These are phyloP conservation scores for Euzophera pinguis DNA, from an alignment of 2,888 invertebrate genomes.

Conservation along the genomic window DNA sequence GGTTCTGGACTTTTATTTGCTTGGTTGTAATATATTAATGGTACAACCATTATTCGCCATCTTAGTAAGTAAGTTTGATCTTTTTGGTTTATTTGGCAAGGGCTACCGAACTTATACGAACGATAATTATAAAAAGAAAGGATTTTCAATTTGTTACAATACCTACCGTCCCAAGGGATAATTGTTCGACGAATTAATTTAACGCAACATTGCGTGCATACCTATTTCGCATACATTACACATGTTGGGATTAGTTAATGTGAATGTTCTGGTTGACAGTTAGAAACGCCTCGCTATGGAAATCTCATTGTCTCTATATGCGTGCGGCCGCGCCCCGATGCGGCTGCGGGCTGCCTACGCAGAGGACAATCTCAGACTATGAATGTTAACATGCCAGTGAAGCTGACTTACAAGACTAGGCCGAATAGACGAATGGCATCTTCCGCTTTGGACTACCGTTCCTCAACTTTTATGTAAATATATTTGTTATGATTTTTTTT, in stretches of 20 bases:
- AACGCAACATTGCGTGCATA: slow-evolving; percentile 42
- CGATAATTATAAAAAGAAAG: too few relatives aligned
- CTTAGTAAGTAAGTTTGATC: too few relatives aligned
- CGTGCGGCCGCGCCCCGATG: slow-evolving; percentile 58
- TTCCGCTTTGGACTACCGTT: too few relatives aligned
- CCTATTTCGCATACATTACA: slow-evolving; percentile 59
- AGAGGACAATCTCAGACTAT: slow-evolving; percentile 56
- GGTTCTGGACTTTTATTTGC: too few relatives aligned
- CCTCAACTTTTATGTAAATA: too few relatives aligned
- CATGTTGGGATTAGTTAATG: slow-evolving; percentile 65
- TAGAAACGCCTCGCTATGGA: slow-evolving; percentile 72
- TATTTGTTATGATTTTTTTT: too few relatives aligned
- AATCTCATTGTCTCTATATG: slow-evolving; percentile 75
- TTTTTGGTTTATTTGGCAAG: too few relatives aligned
- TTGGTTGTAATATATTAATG: too few relatives aligned
- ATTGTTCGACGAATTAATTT: slow-evolving; percentile 33
- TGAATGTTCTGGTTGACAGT: slow-evolving; percentile 74
- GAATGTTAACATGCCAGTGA: slow-evolving; percentile 67
- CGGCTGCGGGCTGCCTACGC: slow-evolving; percentile 59
- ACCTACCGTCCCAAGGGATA: slow-evolving; percentile 4
- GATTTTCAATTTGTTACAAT: background rate
- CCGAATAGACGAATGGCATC: background rate
- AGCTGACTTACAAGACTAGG: slow-evolving; percentile 35
- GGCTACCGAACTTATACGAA: too few relatives aligned
- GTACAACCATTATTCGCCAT: too few relatives aligned